Base-by-base conservation (phyloP, 1,140 invertebrate genomes). In the Antheraea mylitta region DNA sequence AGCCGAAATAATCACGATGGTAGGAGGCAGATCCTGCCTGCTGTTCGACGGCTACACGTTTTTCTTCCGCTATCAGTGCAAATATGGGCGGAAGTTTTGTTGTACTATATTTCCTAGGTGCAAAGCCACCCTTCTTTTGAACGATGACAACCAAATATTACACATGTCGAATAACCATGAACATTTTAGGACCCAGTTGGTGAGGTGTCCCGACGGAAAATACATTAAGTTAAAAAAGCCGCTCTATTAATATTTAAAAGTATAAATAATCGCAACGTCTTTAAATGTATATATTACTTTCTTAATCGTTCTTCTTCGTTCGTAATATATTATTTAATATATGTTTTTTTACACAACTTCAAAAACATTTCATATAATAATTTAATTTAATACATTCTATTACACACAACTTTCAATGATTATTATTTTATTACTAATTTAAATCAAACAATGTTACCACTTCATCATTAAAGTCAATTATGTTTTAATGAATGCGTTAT, bases 41-140 rank as follows among this genome's bases (percentile, higher is more conserved):
- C 66, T 75, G 2, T 74, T 80, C 68, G 64, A 81, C 16, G 81
- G 81, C 0, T 82, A 80, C 59, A 86, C 82, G 0, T 86, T 85
- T 64, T 88, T 82, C 72, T 83, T 73, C 36, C 73, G 86, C 0
- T 86, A 88, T 67, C 80, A 75, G 58, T 48, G 73, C 6, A 79
- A 69, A 36, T 61, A 38, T 0, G 82, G 83, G 2, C 67, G 72
- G 22, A 83, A 82, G 42, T 87, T 83, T 81, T 76, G 80, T 0
- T 87, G 85, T 64, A 87, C 82, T 5, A 74, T 73, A 58, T 87
- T 76, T 61, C 83, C 83, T 0, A 75, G 72, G 38, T 85, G 83
- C 68, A 79, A 75, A 45, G 72, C 83, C 5, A 74, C 38, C 48
- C 42, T 85, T 0, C 69, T 60, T 58, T 68, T 79, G 5, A 62